Base-by-base conservation (phyloP, 2,113 vertebrate species). In the Sakesphorus luctuosus region DNA sequence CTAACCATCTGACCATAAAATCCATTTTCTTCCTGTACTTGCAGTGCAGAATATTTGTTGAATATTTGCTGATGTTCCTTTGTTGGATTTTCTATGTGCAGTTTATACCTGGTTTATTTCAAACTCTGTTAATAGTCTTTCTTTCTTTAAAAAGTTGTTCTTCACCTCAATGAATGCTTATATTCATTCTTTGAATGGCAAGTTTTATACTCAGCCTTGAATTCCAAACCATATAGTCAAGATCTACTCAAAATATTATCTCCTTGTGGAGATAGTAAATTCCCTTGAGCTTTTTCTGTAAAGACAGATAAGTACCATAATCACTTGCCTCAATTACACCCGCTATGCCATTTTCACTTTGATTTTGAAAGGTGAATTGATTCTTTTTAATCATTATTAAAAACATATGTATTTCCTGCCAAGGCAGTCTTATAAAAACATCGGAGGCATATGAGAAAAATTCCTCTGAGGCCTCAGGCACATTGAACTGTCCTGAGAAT, bases 331-430 rank as follows among this genome's bases (percentile, higher is more conserved):
- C 83, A 95, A 81, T 89, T 96, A 95, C 93, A 96, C 96, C 93
- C 96, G 96, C 88, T 96, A 92, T 89, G 79, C 90, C 79, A 93
- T 95, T 96, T 96, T 85, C 80, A 95, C 88, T 96, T 93, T 84
- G 90, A 89, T 92, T 96, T 89, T 89, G 84, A 95, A 94, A 93
- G 73, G 93, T 84, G 76, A 95, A 94, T 93, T 93, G 96, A 84
- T 94, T 90, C 73, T 93, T 95, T 93, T 94, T 93, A 93, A 93
- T 93, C 92, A 69, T 95, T 95, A 96, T 97, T 96, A 96, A 93
- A 83, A 96, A 93, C 94, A 95, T 18, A 74, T 95, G 96, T 93
- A 87, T 79, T 92, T 87, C 56, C 83, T 96, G 83, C 72, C 80
- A 95, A 93, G 62, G 67, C 58, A 87, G 84, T 62, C 81, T 94